Conservation (phyloP, 2,888 invertebrate species). For the Eudasyphora cyanicolor region DNA sequence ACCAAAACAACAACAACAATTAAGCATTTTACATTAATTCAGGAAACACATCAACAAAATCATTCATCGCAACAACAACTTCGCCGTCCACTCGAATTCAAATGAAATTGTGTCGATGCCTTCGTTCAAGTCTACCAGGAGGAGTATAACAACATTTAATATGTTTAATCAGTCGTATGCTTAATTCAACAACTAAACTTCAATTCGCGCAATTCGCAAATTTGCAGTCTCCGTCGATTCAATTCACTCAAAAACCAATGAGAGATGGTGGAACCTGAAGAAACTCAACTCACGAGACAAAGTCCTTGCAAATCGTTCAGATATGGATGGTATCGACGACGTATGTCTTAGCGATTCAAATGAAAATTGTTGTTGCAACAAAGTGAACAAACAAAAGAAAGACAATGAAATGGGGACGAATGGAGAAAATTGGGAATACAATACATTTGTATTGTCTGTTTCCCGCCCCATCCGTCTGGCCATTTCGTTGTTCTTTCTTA, state of each 20-base stretch:
- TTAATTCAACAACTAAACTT: constrained; percentile 56
- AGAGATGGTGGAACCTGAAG: neutral
- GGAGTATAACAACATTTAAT: constrained; percentile 53
- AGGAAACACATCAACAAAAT: constrained; percentile 63
- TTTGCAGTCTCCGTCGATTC: constrained; percentile 5
- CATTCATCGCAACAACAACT: constrained; percentile 63
- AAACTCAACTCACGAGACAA: neutral
- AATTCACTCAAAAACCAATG: neutral
- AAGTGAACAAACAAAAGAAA: too few relatives aligned
- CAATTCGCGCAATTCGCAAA: too few relatives aligned
- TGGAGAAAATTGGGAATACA: neutral
- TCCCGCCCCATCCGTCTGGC: neutral
- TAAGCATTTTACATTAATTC: constrained; percentile 65
- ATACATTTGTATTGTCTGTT: neutral
- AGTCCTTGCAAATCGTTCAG: constrained; percentile 11
- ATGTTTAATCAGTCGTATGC: constrained; percentile 60
- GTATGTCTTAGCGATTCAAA: neutral
- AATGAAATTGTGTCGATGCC: constrained; percentile 8
- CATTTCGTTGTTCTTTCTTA: neutral
- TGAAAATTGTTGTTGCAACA: neutral
- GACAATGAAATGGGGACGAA: neutral
- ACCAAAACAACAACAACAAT: constrained; percentile 56
- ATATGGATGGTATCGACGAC: neutral
- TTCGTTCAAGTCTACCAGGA: neutral
- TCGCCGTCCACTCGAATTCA: neutral